Evolutionary conservation across 2,113 vertebrate genomes (phyloP), one percentile per base, ranked within the genome.

Genomic region (Triplophysa tibetana): DNA sequence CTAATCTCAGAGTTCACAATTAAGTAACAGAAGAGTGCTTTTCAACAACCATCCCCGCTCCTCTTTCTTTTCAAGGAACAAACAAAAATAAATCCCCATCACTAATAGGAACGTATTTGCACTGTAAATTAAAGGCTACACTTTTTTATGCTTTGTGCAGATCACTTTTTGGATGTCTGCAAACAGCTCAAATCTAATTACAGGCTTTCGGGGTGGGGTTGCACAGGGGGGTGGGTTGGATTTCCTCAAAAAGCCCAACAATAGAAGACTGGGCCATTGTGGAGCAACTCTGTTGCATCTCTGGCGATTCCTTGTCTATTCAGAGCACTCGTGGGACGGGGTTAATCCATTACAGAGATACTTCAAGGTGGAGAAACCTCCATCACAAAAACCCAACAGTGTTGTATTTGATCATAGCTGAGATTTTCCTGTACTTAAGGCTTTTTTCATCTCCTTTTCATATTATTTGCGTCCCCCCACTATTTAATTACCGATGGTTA

Each of bases 1-100:
- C 94, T 96, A 97, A 97, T 96, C 95, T 91, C 91, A 92, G 92
- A 92, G 92, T 95, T 92, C 91, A 95, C 94, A 94, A 95, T 94
- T 93, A 94, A 94, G 92, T 90, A 94, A 95, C 94, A 93, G 90
- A 93, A 90, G 93, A 91, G 89, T 88, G 85, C 86, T 70, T 90
- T 89, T 88, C 67, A 69, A 85, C 82, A 82, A 48, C 12, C 56
- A 70, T 38, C 2, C 38, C 54, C 14, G 86, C 87, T 91, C 92
- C 90, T 92, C 81, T 87, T 70, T 65, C 84, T 86, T 86, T 88
- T 87, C 86, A 62, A 62, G 61, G 88, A 90, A 91, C 88, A 92
- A 94, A 93, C 65, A 73, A 91, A 84, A 86, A 83, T 81, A 90
- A 90, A 86, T 89, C 90, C 92, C 86, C 84, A 92, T 84, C 23